Evolutionary conservation across 2,888 invertebrate genomes (phyloP).

Genomic region (Heliconius ethilla): DNA sequence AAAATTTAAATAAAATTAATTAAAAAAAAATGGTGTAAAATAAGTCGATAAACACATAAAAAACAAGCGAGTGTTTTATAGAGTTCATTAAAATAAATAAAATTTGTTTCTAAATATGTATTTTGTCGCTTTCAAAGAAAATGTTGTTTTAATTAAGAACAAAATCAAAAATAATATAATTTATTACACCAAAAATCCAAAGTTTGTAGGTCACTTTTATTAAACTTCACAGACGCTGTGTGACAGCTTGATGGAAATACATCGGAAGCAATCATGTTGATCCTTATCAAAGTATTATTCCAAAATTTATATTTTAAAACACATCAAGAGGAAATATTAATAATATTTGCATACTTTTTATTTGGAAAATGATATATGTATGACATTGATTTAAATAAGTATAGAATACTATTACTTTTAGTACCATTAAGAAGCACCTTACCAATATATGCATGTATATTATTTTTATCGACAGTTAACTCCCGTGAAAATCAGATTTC

Average conservation of each 20-base stretch:
- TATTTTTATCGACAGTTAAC: background rate
- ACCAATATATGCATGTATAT: background rate
- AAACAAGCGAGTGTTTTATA: background rate
- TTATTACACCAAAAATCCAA: slow-evolving; percentile 29
- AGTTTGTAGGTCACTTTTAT: slow-evolving; percentile 40
- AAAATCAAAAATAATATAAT: slow-evolving; percentile 27
- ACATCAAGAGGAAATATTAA: too few relatives aligned
- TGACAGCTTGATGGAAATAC: slow-evolving; percentile 42
- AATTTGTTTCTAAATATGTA: background rate
- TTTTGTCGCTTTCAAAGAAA: background rate
- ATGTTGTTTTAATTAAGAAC: slow-evolving; percentile 13
- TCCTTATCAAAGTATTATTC: slow-evolving; percentile 35
- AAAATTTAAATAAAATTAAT: too few relatives aligned
- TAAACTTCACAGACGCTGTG: slow-evolving; percentile 30
- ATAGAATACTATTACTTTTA: background rate
- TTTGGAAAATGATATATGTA: background rate
- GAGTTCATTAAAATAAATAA: background rate
- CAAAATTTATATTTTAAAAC: slow-evolving; percentile 4
- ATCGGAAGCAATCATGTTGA: slow-evolving; percentile 38
- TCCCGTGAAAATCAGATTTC: background rate
- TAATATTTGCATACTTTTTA: background rate
- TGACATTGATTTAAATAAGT: background rate
- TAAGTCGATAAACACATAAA: too few relatives aligned
- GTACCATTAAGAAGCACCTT: too few relatives aligned
- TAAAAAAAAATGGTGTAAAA: too few relatives aligned